These are phyloP conservation scores for Myocastor coypus DNA, from an alignment of 2,113 vertebrate species.

Conservation along the genomic window DNA sequence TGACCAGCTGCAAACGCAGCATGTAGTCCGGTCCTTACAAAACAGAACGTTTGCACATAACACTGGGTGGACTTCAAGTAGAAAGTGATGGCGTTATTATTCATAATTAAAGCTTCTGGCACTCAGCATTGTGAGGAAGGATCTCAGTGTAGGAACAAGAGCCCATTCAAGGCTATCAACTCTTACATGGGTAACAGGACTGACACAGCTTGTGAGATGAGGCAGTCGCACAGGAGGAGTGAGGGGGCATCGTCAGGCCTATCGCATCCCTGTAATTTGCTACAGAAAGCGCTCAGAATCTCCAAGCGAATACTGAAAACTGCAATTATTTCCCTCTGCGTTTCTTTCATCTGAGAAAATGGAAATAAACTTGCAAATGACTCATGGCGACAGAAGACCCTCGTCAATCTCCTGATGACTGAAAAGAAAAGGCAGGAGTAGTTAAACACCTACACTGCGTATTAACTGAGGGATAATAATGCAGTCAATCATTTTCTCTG, in stretches of 20 bases:
- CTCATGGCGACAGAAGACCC: conserved; percentile 66
- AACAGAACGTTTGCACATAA: background rate
- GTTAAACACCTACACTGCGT: conserved; percentile 77
- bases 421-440: conserved; percentile 67
- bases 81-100: conserved; percentile 14
- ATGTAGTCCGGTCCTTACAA: background rate
- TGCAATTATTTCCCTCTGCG: conserved; percentile 77
- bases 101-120: conserved; percentile 51
- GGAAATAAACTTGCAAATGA: conserved; percentile 77
- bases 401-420: conserved; percentile 72
- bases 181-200: conserved; percentile 34
- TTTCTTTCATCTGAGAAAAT: conserved; percentile 73
- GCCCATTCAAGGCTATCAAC: conserved; percentile 40
- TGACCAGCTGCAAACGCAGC: background rate
- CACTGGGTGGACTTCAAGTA: background rate
- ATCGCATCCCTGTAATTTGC: conserved; percentile 69
- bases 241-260: conserved; percentile 52
- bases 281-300: conserved; percentile 70
- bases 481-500: conserved; percentile 60
- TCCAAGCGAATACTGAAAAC: conserved; percentile 67
- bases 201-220: conserved; percentile 27
- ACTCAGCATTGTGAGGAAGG: conserved; percentile 21
- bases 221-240: conserved; percentile 48
- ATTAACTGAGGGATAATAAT: conserved; percentile 69
- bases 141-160: conserved; percentile 14